Percentiles rank a stretch among this genome's conserved stretches.
Evolutionary conservation across 2,888 invertebrate genomes (phyloP).

Genomic region (Ectemnius continuus): DNA sequence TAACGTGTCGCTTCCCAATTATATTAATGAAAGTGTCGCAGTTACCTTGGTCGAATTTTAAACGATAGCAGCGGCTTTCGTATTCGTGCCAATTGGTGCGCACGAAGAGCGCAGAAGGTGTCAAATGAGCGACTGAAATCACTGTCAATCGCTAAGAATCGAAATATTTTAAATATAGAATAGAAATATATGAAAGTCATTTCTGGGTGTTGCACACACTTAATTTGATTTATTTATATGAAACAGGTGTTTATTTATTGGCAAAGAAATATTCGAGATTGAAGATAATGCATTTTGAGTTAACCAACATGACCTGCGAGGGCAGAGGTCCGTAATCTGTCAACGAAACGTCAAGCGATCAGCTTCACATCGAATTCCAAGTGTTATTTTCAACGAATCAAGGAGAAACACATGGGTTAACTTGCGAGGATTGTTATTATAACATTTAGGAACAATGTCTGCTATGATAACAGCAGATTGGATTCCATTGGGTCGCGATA

Average conservation of each 20-base stretch:
- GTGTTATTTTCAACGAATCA: not conserved
- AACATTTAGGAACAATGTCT: conserved; percentile 75
- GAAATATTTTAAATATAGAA: no score
- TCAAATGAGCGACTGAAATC: conserved; percentile 10
- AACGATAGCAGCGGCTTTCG: no score
- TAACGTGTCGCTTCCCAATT: no score
- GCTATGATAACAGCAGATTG: conserved; percentile 84
- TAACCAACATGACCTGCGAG: not conserved
- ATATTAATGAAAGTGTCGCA: no score
- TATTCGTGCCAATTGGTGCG: not conserved
- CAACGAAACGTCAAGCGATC: conserved; percentile 1
- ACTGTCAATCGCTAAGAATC: not conserved
- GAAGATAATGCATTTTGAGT: no score
- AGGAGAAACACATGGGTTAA: conserved; percentile 7
- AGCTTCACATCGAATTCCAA: not conserved
- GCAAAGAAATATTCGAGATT: no score
- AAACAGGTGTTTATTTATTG: not conserved
- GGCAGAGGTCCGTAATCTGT: conserved; percentile 1
- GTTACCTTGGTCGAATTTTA: no score
- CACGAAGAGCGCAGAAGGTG: not conserved
- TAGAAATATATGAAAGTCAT: no score
- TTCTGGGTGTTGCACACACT: no score
- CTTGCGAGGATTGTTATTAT: not conserved
- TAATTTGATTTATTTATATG: not conserved
- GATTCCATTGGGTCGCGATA: conserved; percentile 82